A percentile compares a stretch with the other conserved stretches of the same genome.
Conservation (phyloP, 2,888 invertebrate species). For the Acleris holmiana region DNA sequence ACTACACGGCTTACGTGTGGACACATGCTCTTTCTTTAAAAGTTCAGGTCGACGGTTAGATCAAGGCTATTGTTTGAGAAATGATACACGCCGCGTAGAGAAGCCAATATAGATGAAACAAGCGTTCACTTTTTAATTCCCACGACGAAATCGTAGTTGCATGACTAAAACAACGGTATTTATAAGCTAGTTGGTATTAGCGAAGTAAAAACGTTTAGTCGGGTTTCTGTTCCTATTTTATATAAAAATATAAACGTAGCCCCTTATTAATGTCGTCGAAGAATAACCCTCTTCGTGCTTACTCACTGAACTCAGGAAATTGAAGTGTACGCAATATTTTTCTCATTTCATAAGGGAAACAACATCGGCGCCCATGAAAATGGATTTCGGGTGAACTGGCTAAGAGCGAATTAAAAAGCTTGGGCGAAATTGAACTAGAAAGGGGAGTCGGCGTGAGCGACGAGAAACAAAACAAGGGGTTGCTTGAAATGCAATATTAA, state of each 20-base stretch:
- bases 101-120: not conserved
- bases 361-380: conserved; percentile 27
- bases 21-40: not conserved
- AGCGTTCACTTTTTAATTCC: not conserved
- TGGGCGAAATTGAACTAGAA: conserved; percentile 9
- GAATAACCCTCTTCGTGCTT: conserved; percentile 21
- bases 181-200: not conserved
- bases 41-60: conserved; percentile 5
- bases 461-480: conserved; percentile 1
- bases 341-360: conserved; percentile 32
- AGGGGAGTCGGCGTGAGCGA: not conserved
- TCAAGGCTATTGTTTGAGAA: not conserved
- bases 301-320: conserved; percentile 22
- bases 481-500: not conserved
- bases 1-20: not conserved
- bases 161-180: too few species aligned
- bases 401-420: conserved; percentile 30
- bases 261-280: conserved; percentile 4
- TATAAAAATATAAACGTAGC: not conserved
- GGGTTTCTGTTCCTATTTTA: not conserved
- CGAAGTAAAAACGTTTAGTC: not conserved
- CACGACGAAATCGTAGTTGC: not conserved
- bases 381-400: conserved; percentile 29
- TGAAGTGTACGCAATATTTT: conserved; percentile 29
- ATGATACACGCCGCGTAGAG: not conserved